These are phyloP conservation scores for Brachionus manjavacas DNA, from an alignment of 1,140 invertebrate genomes.

Conservation along the genomic window DNA sequence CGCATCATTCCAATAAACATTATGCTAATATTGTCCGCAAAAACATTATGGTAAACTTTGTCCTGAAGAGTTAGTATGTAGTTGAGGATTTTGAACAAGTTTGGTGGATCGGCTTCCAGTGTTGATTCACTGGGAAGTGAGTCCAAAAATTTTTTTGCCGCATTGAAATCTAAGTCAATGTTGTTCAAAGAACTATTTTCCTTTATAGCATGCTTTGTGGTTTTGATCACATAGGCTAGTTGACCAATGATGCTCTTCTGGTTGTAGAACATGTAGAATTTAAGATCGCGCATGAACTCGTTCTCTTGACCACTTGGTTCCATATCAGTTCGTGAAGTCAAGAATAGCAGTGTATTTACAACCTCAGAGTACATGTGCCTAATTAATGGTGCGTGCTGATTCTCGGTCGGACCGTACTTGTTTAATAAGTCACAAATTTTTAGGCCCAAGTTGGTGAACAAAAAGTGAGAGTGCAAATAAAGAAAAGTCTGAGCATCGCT, in stretches of 20 bases:
- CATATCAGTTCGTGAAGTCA: not conserved
- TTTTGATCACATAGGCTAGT: not conserved
- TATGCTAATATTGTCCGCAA: not conserved
- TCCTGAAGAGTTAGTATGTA: not conserved
- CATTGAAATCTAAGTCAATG: not conserved
- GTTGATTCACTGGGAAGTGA: not conserved
- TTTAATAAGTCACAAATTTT: conserved; percentile 10
- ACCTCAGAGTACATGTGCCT: not conserved
- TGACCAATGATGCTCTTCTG: not conserved
- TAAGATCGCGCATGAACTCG: not conserved
- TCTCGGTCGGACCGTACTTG: not conserved
- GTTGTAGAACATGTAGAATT: not conserved
- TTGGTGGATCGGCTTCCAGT: not conserved
- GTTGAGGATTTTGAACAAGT: not conserved
- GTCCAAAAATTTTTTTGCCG: not conserved
- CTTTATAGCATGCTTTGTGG: not conserved
- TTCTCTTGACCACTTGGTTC: not conserved
- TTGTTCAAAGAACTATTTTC: not conserved
- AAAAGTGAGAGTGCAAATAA: not conserved
- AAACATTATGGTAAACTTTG: not conserved
- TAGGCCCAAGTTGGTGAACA: not conserved
- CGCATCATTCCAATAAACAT: not conserved
- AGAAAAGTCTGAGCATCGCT: not conserved
- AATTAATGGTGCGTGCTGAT: not conserved
- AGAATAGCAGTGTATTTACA: not conserved